Evolutionary conservation across 2,797 vertebrate species (phyloP), one percentile per base, ranked within the genome.

Genomic region (Apogon talboti): DNA sequence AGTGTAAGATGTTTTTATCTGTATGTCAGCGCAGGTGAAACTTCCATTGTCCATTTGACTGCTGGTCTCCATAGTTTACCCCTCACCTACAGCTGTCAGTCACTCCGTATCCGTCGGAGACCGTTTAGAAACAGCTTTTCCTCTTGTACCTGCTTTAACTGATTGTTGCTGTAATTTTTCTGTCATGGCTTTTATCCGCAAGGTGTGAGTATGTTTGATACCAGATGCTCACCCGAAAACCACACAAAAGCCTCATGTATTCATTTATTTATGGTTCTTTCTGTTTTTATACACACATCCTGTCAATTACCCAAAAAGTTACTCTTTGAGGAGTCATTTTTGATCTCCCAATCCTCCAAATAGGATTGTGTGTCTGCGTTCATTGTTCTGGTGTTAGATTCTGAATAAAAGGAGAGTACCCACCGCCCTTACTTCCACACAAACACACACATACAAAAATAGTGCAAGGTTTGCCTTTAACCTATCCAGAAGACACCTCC

Each of bases 111-210:
- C 81, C 76, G 4, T 65, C 46, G 55, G 81, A 87, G 85, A 86
- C 63, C 33, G 3, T 55, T 47, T 53, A 59, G 60, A 67, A 82
- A 59, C 75, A 50, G 69, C 63, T 60, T 60, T 75, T 75, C 66
- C 81, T 73, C 83, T 81, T 65, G 68, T 78, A 73, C 74, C 54
- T 13, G 58, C 35, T 70, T 82, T 77, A 86, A 86, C 81, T 88
- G 86, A 91, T 91, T 83, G 81, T 80, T 84, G 75, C 69, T 88
- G 83, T 91, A 91, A 93, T 92, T 92, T 81, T 79, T 88, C 87
- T 90, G 89, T 90, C 89, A 82, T 45, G 57, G 73, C 89, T 93
- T 91, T 92, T 84, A 91, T 91, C 87, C 58, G 57, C 67, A 70
- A 70, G 59, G 66, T 84, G 79, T 72, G 69, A 84, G 78, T 41